A percentile compares a stretch with the other conserved stretches of the same genome.
These are phyloP conservation scores for Solen grandis DNA, from an alignment of 1,140 invertebrate genomes.

Conservation along the genomic window DNA sequence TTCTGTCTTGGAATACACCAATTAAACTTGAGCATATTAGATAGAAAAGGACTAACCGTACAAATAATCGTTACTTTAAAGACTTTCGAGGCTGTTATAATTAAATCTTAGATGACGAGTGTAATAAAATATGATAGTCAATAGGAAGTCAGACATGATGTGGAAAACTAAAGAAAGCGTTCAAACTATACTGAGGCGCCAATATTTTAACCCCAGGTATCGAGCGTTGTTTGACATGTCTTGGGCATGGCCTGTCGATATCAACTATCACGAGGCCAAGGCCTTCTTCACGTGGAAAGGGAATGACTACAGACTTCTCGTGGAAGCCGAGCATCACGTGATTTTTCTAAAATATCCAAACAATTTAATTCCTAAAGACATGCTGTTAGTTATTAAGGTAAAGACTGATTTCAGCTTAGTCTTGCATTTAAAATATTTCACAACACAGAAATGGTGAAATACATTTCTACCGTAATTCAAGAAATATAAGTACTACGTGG, in stretches of 20 bases:
- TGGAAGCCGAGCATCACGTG: slow-evolving; percentile 77
- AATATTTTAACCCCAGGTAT: slow-evolving; percentile 61
- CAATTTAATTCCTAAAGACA: no score
- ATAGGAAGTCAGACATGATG: background rate
- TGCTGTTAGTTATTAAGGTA: no score
- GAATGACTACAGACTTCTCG: slow-evolving; percentile 71
- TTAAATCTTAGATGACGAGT: background rate
- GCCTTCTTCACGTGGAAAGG: slow-evolving; percentile 80
- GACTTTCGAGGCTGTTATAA: background rate
- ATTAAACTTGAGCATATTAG: no score
- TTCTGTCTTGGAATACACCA: no score
- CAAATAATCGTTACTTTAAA: background rate
- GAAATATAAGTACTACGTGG: no score
- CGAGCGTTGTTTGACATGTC: slow-evolving; percentile 80
- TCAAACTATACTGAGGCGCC: background rate
- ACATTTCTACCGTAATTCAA: no score
- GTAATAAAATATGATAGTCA: background rate
- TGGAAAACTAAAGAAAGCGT: background rate
- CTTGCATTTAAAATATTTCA: no score
- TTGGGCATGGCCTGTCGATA: slow-evolving; percentile 79
- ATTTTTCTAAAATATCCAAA: no score
- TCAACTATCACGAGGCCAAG: slow-evolving; percentile 80
- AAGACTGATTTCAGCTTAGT: no score
- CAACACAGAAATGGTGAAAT: no score
- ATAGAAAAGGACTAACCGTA: background rate